Conservation (phyloP, 2,797 vertebrate species). For the Schizothorax lantsangensis region DNA sequence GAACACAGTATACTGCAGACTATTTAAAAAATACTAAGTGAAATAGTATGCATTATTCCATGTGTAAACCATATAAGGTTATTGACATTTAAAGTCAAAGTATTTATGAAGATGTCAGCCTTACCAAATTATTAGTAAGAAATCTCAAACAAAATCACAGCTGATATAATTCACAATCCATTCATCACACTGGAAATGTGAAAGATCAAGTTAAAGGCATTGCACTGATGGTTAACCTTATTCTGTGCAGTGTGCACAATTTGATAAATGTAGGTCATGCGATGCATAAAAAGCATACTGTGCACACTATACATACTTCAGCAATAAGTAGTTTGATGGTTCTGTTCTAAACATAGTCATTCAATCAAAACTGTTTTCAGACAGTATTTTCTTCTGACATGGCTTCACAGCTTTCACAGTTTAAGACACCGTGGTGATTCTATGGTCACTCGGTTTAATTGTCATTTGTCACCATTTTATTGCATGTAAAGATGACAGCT, state of each 20-base stretch:
- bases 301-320: neutral
- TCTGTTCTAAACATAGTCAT: neutral
- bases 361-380: neutral
- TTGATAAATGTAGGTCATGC: neutral
- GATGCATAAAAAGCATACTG: neutral
- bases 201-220: neutral
- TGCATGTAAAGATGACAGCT: constrained; percentile 20
- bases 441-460: neutral
- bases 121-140: neutral
- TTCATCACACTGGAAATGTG: neutral
- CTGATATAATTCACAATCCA: neutral
- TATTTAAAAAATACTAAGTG: neutral
- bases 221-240: neutral
- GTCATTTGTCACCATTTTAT: neutral
- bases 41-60: neutral
- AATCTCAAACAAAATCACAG: neutral
- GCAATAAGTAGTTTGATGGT: neutral
- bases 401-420: constrained; percentile 13
- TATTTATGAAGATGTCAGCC: neutral
- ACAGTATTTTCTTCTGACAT: neutral
- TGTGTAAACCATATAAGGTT: neutral
- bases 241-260: neutral
- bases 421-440: neutral
- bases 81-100: neutral
- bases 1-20: neutral